Conservation (phyloP, 2,113 vertebrate species). For the Entelurus aequoreus region DNA sequence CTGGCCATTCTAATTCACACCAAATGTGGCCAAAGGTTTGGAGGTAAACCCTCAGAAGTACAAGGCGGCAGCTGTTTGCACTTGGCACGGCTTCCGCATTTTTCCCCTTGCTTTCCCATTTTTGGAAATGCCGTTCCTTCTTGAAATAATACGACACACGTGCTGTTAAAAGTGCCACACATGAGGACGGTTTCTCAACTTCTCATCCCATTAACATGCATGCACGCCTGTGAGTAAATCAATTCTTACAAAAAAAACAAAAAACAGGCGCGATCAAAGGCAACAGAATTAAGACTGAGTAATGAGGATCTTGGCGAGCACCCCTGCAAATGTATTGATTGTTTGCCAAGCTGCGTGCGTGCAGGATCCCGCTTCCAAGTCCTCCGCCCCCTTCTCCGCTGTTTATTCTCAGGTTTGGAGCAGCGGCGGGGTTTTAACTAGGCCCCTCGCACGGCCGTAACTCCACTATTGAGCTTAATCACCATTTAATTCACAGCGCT, state of each 20-base stretch:
- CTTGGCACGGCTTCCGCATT: constrained; percentile 40
- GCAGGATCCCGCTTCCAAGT: constrained; percentile 30
- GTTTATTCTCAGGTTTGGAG: constrained; percentile 52
- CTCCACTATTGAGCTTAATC: constrained; percentile 61
- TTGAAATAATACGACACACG: constrained; percentile 38
- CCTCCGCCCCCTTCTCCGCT: constrained; percentile 39
- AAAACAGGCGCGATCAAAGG: constrained; percentile 61
- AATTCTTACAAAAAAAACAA: constrained; percentile 55
- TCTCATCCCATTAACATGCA: constrained; percentile 58
- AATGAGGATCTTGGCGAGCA: constrained; percentile 70
- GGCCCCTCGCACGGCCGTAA: constrained; percentile 16
- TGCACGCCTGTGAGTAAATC: constrained; percentile 54
- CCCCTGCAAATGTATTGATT: constrained; percentile 69
- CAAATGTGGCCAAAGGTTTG: constrained; percentile 46
- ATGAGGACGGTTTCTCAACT: constrained; percentile 38
- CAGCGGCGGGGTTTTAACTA: constrained; percentile 33
- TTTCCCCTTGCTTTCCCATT: constrained; percentile 13
- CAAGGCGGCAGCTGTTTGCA: constrained; percentile 46
- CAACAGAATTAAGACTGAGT: constrained; percentile 67
- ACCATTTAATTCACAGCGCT: constrained; percentile 68
- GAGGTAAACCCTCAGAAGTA: constrained; percentile 57
- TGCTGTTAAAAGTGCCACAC: constrained; percentile 26
- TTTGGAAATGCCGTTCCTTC: constrained; percentile 12
- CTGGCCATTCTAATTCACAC: constrained; percentile 48
- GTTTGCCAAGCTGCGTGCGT: constrained; percentile 62